Base-by-base conservation (phyloP, 2,113 vertebrate genomes). In the Odobenus rosmarus region DNA sequence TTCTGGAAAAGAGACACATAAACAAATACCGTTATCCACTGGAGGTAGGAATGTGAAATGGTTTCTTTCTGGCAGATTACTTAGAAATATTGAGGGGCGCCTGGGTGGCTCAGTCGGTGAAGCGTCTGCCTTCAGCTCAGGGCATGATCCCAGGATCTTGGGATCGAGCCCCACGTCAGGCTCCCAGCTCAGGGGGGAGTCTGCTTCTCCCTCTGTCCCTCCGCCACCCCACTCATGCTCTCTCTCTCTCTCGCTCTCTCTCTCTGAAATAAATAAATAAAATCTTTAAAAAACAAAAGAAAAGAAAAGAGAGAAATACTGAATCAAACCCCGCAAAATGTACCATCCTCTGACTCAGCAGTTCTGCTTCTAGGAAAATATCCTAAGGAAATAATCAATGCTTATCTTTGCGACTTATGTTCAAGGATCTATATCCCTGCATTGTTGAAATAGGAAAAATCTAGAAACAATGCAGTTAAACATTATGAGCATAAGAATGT, bases 161-260 rank as follows among this genome's bases (percentile, higher is more conserved):
- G 67, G 7, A 36, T 19, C 3, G 33, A 69, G 67, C 3, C 33
- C 8, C 0, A 2, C 4, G 0, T 36, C 18, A 0, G 7, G 64
- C 64, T 69, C 33, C 16, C 15, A 0, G 33, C 31, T 67, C 62
- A 16, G 15, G 5, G 14, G 64, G 33, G 33, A 69, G 64, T n/a
- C 64, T 69, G 64, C 67, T 69, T 69, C 67, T 69, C 67, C 67
- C 33, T 36, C 67, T 69, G 62, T 33, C 67, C 33, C 16, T n/a
- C 33, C n/a, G 18, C 18, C 39, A 39, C 18, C 67, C 4, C 4
- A 69, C 31, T 19, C 67, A 19, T 69, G 67, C 18, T 21, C 67
- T 4, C 59, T 61, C 59, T 61, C 67, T 69, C 67, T 69, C 33
- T 57, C 19, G 15, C 57, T 24, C 67, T 69, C 19, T 8, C 67